These are phyloP conservation scores for Mus caroli DNA, from an alignment of 2,797 vertebrate species.

Conservation along the genomic window DNA sequence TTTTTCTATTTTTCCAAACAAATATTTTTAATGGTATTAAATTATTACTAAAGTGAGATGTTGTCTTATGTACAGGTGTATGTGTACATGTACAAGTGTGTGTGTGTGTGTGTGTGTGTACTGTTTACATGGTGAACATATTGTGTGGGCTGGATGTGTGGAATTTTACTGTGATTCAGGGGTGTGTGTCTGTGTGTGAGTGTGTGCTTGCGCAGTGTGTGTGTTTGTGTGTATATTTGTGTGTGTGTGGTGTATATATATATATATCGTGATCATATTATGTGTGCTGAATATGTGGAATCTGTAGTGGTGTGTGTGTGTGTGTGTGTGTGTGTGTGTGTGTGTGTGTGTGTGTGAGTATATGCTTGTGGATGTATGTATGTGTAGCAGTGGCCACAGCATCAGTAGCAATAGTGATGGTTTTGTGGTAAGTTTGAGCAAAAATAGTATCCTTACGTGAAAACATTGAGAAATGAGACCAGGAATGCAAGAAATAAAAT, in stretches of 20 bases:
- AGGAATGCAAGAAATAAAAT: not conserved
- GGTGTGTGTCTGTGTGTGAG: not conserved
- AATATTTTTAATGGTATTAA: not conserved
- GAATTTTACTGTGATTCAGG: not conserved
- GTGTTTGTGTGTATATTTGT: not conserved
- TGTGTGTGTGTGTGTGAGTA: not conserved
- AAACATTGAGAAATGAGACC: not conserved
- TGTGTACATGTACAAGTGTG: not conserved
- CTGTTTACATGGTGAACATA: not conserved
- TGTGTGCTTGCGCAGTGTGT: not conserved
- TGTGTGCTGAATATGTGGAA: too few relatives aligned
- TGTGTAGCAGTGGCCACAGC: not conserved
- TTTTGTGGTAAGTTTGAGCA: not conserved
- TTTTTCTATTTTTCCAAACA: not conserved
- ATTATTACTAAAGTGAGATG: not conserved
- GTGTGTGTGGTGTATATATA: not conserved
- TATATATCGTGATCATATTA: too few relatives aligned
- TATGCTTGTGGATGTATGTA: not conserved
- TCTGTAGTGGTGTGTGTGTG: not conserved
- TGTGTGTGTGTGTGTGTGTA: not conserved
- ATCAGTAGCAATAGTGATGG: not conserved
- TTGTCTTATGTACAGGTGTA: not conserved
- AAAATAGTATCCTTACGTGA: too few relatives aligned
- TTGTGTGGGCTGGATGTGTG: too few relatives aligned
- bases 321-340: too few relatives aligned